phyloP scores from a whole-genome alignment of 2,888 invertebrate species.

The Drosophila infuscata region DNA sequence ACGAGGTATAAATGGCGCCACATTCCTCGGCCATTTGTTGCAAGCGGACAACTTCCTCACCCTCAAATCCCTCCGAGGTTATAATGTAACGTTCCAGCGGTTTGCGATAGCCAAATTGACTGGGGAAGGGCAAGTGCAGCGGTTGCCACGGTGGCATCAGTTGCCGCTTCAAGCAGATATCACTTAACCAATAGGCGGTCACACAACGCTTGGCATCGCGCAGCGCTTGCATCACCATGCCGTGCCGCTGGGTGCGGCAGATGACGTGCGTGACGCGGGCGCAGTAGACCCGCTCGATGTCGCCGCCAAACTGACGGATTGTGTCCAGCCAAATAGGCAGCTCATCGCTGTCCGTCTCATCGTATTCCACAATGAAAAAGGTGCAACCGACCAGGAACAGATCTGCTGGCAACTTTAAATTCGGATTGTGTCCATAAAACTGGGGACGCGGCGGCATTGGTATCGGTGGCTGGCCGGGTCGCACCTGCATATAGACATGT shows the following conservation, averaged over 20 bases:
- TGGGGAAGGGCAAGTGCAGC: constrained; percentile 94
- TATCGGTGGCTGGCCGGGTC: constrained; percentile 84
- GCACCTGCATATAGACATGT: constrained; percentile 86
- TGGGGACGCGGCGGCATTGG: constrained; percentile 88
- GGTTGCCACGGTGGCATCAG: constrained; percentile 97
- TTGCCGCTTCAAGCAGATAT: constrained; percentile 93
- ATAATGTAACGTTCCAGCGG: constrained; percentile 92
- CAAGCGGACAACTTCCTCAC: constrained; percentile 92
- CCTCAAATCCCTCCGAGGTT: constrained; percentile 94
- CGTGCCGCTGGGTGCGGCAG: constrained; percentile 95
- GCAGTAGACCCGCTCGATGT: constrained; percentile 94
- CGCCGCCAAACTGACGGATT: constrained; percentile 93
- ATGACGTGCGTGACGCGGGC: constrained; percentile 96
- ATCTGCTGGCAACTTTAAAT: constrained; percentile 94
- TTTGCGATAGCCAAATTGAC: constrained; percentile 88
- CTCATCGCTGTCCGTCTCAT: constrained; percentile 88
- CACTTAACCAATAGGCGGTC: constrained; percentile 95
- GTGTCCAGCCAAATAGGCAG: constrained; percentile 89
- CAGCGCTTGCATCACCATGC: constrained; percentile 93
- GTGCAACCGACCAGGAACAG: constrained; percentile 96
- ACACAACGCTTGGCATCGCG: constrained; percentile 90
- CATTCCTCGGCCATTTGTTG: constrained; percentile 93
- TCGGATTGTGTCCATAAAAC: constrained; percentile 97
- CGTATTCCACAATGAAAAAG: constrained; percentile 95
- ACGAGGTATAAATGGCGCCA: constrained; percentile 93